Evolutionary conservation across 2,113 vertebrate genomes (phyloP), one percentile per base, ranked within the genome.

Genomic region (Pseudolaguvia tuberculata): DNA sequence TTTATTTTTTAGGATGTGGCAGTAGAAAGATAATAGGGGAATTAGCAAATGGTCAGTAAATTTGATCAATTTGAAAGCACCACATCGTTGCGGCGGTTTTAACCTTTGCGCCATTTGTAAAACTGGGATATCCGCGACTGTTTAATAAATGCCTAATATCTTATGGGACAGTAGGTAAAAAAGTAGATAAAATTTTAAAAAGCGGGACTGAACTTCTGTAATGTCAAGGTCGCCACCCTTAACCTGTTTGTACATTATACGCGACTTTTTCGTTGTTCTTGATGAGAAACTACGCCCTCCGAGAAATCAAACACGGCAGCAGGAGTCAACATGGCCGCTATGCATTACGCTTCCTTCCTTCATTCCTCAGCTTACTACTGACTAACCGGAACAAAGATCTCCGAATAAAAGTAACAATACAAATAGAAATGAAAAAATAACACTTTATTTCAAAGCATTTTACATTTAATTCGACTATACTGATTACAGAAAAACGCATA

Each of bases 151-250:
- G 39, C 39, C 9, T 42, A 45, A 21, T 42, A 14, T 17, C 2
- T 23, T 23, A 14, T 47, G 21, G 5, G 4, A 20, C 5, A 25
- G 4, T 13, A 1, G 21, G 14, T 4, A 72, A 45, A 17, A 70
- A 51, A 2, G 35, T 67, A 9, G 17, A 50, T 50, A 23, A 1
- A 73, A 73, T 70, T 66, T 70, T 72, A 45, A 86, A 89, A 87
- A 91, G 89, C 90, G 91, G 85, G 91, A 92, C 93, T 94, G 93
- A 95, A 94, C 93, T 93, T 94, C 93, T 88, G 86, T 92, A 92
- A 94, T 89, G 93, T 93, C 94, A 94, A 94, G 92, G 93, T 94
- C 92, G 91, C 92, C 92, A 92, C 92, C 92, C 92, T 94, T 93
- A 93, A 92, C 92, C 91, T 53, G 91, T 91, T 85, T 89, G 89